Percentiles rank a stretch among this genome's conserved stretches.
These are phyloP conservation scores for Pristiophorus japonicus DNA, from an alignment of 2,113 vertebrate genomes.

Conservation along the genomic window DNA sequence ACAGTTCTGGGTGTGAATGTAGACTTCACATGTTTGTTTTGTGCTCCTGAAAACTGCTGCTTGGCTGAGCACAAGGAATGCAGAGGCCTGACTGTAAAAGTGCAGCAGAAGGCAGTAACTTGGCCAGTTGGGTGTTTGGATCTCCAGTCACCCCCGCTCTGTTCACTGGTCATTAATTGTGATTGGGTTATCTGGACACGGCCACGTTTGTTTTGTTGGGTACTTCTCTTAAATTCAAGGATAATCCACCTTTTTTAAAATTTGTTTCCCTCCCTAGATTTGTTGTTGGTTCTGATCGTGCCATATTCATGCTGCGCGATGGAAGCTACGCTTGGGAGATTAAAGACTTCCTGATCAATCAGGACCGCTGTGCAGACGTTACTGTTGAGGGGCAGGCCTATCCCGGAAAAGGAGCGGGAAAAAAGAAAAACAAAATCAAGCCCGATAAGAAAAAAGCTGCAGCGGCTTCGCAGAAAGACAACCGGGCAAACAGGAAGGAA, in stretches of 20 bases:
- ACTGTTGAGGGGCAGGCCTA: conserved; percentile 94
- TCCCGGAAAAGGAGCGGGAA: conserved; percentile 71
- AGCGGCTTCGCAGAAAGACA: conserved; percentile 55
- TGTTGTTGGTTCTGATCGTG: conserved; percentile 90
- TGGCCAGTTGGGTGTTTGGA: not conserved
- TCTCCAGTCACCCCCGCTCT: not conserved
- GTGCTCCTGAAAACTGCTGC: not conserved
- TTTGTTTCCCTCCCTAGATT: conserved; percentile 63
- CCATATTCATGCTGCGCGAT: conserved; percentile 94
- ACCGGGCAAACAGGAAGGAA: conserved; percentile 55
- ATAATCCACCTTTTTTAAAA: not conserved
- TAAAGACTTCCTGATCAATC: conserved; percentile 82
- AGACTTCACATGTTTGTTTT: not conserved
- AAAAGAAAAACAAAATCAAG: conserved; percentile 60
- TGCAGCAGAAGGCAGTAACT: not conserved
- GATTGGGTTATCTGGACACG: not conserved
- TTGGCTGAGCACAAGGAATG: not conserved
- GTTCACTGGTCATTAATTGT: not conserved
- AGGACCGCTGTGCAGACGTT: conserved; percentile 83
- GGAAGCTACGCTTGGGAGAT: conserved; percentile 91
- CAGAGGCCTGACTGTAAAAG: not conserved
- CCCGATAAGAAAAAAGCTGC: conserved; percentile 60
- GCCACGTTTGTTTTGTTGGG: not conserved
- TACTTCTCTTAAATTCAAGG: not conserved
- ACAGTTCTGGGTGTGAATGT: not conserved